Percentiles rank a stretch among this genome's conserved stretches.
Conservation (phyloP, 2,113 vertebrate species). For the Syrmaticus mikado region DNA sequence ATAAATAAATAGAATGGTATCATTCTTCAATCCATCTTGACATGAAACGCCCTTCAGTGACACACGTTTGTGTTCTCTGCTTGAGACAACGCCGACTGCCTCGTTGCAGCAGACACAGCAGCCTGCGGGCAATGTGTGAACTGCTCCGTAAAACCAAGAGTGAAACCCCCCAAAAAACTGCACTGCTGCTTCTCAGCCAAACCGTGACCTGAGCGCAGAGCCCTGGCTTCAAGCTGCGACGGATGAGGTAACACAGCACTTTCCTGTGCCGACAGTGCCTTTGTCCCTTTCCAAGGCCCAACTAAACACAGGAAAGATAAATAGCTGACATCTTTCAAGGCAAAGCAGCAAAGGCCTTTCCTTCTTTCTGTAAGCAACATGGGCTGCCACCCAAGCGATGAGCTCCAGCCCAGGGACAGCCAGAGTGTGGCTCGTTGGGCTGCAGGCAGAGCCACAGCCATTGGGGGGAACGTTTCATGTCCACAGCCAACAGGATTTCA, state of each 20-base stretch:
- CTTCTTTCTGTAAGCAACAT: not conserved
- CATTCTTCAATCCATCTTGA: not conserved
- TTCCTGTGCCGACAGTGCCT: not conserved
- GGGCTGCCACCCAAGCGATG: not conserved
- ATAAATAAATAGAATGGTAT: not conserved
- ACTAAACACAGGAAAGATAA: not conserved
- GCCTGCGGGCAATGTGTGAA: accelerated
- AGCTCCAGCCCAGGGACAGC: not conserved
- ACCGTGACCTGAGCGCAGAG: not conserved
- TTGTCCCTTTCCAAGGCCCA: not conserved
- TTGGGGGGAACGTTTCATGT: not conserved
- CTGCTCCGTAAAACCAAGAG: not conserved
- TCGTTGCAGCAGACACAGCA: not conserved
- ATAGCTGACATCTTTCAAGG: not conserved
- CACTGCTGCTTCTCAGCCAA: not conserved
- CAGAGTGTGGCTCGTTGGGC: not conserved
- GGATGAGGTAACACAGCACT: not conserved
- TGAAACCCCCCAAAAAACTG: not conserved
- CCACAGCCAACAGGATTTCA: not conserved
- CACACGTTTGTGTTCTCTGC: not conserved
- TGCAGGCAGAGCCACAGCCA: not conserved
- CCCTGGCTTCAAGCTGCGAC: not conserved
- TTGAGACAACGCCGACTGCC: not conserved
- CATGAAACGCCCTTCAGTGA: not conserved
- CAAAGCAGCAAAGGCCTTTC: not conserved